Evolutionary conservation across 2,113 vertebrate species (phyloP).

Genomic region (Daboia siamensis): DNA sequence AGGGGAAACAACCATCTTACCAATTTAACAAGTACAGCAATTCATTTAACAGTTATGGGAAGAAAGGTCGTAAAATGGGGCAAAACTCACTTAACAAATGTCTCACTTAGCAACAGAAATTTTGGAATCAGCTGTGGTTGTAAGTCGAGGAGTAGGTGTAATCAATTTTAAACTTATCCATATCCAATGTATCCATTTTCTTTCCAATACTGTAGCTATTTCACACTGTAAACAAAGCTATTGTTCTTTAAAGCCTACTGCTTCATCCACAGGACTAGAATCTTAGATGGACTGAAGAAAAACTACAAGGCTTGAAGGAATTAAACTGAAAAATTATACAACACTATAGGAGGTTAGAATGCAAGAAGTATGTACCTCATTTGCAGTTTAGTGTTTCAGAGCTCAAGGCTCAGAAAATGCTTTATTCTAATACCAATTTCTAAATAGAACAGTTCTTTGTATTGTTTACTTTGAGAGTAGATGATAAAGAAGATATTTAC

Average conservation of each 20-base stretch:
- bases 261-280: neutral
- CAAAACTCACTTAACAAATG: neutral
- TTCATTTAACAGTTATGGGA: neutral
- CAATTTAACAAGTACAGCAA: neutral
- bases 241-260: neutral
- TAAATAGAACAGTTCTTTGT: neutral
- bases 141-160: neutral
- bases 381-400: neutral
- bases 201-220: too few species aligned
- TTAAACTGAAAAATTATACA: neutral
- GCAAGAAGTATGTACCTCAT: neutral
- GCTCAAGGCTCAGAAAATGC: neutral
- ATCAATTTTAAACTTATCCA: neutral
- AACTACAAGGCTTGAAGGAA: neutral
- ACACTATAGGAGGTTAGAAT: neutral
- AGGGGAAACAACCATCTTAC: neutral
- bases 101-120: neutral
- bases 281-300: neutral
- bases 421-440: neutral
- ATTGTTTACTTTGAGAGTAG: conserved; percentile 45
- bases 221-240: neutral
- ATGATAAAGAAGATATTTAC: conserved; percentile 49
- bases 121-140: neutral
- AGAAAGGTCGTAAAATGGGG: neutral
- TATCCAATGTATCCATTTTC: neutral